A percentile compares a stretch with the other conserved stretches of the same genome.
Conservation (phyloP, 2,113 vertebrate species). For the Rhabdornis inornatus region DNA sequence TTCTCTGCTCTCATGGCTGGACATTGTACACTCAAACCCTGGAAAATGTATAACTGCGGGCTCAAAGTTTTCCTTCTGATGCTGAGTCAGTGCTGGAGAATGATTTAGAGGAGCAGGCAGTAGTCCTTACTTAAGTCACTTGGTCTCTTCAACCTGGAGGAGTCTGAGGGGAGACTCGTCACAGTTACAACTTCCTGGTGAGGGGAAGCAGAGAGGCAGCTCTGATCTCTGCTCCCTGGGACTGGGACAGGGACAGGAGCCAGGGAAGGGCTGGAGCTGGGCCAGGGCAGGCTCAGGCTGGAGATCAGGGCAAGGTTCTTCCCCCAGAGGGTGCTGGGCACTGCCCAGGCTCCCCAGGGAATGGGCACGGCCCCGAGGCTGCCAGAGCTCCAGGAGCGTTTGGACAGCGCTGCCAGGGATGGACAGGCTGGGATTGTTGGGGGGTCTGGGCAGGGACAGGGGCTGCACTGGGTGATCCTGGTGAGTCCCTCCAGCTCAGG, state of each 20-base stretch:
- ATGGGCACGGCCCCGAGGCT: background rate
- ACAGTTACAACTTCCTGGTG: background rate
- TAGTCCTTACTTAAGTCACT: background rate
- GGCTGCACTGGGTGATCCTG: accelerated
- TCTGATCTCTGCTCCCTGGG: accelerated
- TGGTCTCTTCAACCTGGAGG: background rate
- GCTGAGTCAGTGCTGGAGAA: background rate
- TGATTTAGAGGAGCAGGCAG: background rate
- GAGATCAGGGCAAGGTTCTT: background rate
- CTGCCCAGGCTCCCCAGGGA: background rate
- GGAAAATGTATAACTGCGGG: background rate
- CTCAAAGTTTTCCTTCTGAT: background rate
- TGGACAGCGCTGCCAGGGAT: background rate
- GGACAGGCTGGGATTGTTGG: background rate
- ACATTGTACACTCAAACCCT: background rate
- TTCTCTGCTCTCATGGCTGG: background rate
- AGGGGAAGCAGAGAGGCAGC: background rate
- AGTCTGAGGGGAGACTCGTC: background rate
- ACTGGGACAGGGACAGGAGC: accelerated
- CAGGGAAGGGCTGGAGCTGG: background rate
- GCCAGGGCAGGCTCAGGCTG: background rate
- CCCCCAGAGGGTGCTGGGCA: background rate
- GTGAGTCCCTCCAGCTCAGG: background rate
- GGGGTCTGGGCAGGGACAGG: accelerated
- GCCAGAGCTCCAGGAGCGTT: background rate